Conservation (phyloP, 53 echinoderm and acorn worm species). For the Pentamera pediparva region DNA sequence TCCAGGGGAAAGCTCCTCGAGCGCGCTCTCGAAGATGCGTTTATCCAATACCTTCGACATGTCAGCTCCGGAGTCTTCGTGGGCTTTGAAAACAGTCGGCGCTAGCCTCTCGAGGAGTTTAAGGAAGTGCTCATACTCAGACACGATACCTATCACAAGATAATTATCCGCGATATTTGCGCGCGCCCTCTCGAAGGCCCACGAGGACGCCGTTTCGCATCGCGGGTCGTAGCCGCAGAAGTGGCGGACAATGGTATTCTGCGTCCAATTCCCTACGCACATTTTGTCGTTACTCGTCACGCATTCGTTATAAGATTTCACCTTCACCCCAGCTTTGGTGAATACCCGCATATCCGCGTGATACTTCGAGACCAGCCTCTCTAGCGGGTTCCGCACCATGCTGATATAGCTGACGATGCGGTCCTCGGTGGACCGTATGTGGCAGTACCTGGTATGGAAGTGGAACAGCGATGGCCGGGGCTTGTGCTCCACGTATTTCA, state of each 20-base stretch:
- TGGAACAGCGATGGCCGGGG: constrained; percentile 9
- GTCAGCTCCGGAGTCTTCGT: background rate
- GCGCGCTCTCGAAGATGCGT: background rate
- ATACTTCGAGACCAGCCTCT: background rate
- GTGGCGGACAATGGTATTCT: constrained; percentile 11
- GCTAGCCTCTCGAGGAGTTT: background rate
- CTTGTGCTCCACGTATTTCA: background rate
- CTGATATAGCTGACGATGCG: constrained; percentile 3
- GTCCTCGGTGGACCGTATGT: background rate
- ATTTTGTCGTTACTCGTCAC: background rate
- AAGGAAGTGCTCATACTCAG: constrained; percentile 15
- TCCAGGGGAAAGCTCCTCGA: background rate
- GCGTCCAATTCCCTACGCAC: constrained; percentile 15
- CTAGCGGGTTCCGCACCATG: constrained; percentile 13
- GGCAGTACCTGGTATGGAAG: background rate
- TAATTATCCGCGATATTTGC: constrained; percentile 2
- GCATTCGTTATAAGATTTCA: constrained; percentile 2
- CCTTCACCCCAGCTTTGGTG: background rate
- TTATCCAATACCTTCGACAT: constrained; percentile 12
- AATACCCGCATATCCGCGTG: background rate
- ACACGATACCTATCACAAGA: background rate
- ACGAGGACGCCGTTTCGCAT: background rate
- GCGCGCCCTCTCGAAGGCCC: constrained; percentile 5
- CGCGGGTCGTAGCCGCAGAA: constrained; percentile 9
- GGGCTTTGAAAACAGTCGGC: background rate